phyloP scores from a whole-genome alignment of 2,797 vertebrate species.

The Lacerta bilineata region DNA sequence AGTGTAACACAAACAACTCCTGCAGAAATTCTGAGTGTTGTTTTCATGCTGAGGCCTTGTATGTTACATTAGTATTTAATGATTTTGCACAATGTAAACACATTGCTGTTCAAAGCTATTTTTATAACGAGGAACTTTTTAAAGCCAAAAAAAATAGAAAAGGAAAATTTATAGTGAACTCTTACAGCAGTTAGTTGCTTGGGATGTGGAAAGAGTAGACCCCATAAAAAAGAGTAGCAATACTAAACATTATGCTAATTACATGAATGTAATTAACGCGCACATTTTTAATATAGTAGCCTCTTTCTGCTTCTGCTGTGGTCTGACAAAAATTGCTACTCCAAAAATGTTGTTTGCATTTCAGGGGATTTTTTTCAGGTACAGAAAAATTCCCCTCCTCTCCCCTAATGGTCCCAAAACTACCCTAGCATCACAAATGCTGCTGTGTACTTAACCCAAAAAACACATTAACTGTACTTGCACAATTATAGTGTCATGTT shows the following conservation, averaged over 20 bases:
- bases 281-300: background rate
- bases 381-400: background rate
- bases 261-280: background rate
- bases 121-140: background rate
- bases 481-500: background rate
- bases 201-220: background rate
- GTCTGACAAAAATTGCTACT: background rate
- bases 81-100: slow-evolving; percentile 25
- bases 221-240: background rate
- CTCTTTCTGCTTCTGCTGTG: background rate
- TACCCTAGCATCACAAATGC: too few relatives aligned
- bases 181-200: background rate
- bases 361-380: background rate
- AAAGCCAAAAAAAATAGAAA: background rate
- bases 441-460: background rate
- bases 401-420: background rate
- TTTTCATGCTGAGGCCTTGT: slow-evolving; percentile 52
- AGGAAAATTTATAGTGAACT: background rate
- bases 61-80: slow-evolving; percentile 20
- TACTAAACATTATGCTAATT: background rate
- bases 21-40: slow-evolving; percentile 48
- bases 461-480: too few relatives aligned
- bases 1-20: slow-evolving; percentile 49
- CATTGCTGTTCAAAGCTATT: slow-evolving; percentile 22
- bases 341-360: background rate